Evolutionary conservation across 2,888 invertebrate species (phyloP), one percentile per base, ranked within the genome.

Genomic region (Eurytoma californica): DNA sequence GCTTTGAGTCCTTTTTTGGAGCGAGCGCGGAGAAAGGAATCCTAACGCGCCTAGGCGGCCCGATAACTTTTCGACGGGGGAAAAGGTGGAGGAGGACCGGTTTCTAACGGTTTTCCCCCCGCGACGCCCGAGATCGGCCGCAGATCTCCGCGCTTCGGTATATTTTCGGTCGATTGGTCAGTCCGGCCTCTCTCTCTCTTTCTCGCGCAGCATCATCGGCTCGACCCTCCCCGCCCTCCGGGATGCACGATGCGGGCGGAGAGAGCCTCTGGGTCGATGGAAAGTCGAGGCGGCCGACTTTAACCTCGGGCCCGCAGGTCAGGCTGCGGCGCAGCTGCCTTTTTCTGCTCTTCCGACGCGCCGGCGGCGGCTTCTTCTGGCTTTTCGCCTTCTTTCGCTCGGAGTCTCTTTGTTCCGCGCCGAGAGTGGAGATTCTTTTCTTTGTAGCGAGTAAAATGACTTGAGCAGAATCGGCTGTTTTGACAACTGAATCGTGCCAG

Each of bases 251-350:
- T 9, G 39, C 39, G 39, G 39, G 39, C 39, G 39, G 60, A 49
- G 49, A 20, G n/a, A 18, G 47, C n/a, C 30, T 57, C 51, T 13
- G 53, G 16, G 39, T 67, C 47, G 68, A 72, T 72, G 51, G 55
- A 72, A 77, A 77, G 61, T 20, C 60, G 67, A 67, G 24, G 9
- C 3, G 5, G 24, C 39, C 47, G 65, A 79, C 72, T 74, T 75
- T 80, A 74, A 80, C 82, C 66, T 74, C 79, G 73, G 80, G 82
- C 83, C 83, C 82, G 83, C 84, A 84, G 83, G 73, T 79, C 79
- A 85, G 83, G 83, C 84, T 84, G 39, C 77, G 74, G 83, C 76
- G 78, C 85, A 84, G 84, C 83, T 85, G 83, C 83, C 83, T 82
- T 82, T 76, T 73, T 75, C 72, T 66, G 60, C 80, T 73, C 80